Percentiles rank a stretch among this genome's conserved stretches.
Conservation (phyloP, 2,888 invertebrate genomes). For the Protula sp. region DNA sequence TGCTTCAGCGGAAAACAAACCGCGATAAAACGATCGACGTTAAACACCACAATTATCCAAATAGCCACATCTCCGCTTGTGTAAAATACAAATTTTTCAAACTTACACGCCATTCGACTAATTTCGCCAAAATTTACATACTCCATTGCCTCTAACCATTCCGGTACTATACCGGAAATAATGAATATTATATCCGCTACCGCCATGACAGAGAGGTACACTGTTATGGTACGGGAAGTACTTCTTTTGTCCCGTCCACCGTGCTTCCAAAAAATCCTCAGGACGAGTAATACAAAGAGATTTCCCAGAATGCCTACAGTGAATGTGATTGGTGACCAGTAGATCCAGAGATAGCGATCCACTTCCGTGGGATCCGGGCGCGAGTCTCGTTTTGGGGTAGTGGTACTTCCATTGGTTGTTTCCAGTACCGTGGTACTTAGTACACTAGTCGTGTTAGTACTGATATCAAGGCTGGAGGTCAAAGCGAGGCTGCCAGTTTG, state of each 20-base stretch:
- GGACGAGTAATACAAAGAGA: background rate
- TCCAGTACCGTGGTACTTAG: no score
- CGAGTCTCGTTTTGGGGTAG: no score
- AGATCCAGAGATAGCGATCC: background rate
- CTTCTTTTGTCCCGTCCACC: background rate
- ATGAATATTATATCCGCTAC: background rate
- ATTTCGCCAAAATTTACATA: slow-evolving; percentile 13
- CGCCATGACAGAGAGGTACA: background rate
- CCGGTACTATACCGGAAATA: background rate
- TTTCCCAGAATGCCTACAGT: background rate
- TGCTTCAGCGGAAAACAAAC: slow-evolving; percentile 40
- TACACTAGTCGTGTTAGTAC: no score
- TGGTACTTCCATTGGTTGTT: no score
- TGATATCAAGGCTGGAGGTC: no score
- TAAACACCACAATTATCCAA: slow-evolving; percentile 43
- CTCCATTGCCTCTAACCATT: slow-evolving; percentile 7
- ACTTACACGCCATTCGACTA: slow-evolving; percentile 28
- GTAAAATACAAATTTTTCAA: slow-evolving; percentile 43
- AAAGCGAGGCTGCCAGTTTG: no score
- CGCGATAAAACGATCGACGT: slow-evolving; percentile 40
- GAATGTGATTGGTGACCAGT: background rate
- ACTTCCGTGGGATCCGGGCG: background rate
- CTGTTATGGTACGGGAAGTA: background rate
- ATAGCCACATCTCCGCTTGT: slow-evolving; percentile 36
- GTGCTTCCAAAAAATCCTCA: background rate